Evolutionary conservation across 2,888 invertebrate species (phyloP).

Genomic region (Epinotia nisella): DNA sequence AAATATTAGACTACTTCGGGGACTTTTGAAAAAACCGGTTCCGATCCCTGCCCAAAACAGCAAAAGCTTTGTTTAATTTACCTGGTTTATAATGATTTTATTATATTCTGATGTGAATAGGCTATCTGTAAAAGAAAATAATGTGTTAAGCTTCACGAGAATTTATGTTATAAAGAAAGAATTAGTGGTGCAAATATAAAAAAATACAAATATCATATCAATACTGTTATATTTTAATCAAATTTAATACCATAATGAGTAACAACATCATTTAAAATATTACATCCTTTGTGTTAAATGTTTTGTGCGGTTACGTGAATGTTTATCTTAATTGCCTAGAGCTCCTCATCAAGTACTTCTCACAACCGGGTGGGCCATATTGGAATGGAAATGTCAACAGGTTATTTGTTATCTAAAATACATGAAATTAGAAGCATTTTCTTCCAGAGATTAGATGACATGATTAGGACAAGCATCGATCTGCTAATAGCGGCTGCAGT

Average conservation of each 20-base stretch:
- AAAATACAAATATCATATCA: background rate
- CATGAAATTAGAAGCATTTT: constrained; percentile 32
- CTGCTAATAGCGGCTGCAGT: constrained; percentile 44
- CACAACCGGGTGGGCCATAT: constrained; percentile 72
- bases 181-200: background rate
- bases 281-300: background rate
- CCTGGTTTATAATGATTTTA: constrained; percentile 50
- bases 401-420: constrained; percentile 51
- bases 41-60: background rate
- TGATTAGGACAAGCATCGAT: constrained; percentile 39
- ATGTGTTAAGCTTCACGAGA: background rate
- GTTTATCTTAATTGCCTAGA: constrained; percentile 42
- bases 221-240: background rate
- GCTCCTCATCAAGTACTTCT: constrained; percentile 51
- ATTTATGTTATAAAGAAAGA: background rate
- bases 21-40: too few species aligned
- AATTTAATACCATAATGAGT: constrained; percentile 9
- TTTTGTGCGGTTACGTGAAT: constrained; percentile 36
- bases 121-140: constrained; percentile 51
- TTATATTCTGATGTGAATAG: constrained; percentile 48
- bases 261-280: constrained; percentile 3
- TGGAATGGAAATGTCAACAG: constrained; percentile 74
- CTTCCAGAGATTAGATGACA: constrained; percentile 16
- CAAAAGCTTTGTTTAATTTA: constrained; percentile 27
- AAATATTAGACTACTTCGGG: too few species aligned